Percentiles rank a stretch among this genome's conserved stretches.
Evolutionary conservation across 2,888 invertebrate species (phyloP).

Genomic region (Diadegma fenestrale): DNA sequence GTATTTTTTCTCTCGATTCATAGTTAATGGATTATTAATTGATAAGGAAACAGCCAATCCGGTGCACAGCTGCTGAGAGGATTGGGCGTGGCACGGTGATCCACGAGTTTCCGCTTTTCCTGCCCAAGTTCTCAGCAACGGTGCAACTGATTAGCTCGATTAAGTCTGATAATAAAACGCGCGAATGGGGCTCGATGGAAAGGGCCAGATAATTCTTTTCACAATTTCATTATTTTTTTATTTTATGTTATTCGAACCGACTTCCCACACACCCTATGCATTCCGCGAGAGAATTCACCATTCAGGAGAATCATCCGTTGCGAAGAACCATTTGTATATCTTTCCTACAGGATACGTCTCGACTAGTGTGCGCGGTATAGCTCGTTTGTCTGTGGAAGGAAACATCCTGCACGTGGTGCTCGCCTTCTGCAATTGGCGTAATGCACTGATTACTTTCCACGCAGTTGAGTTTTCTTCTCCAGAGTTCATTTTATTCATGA

Average conservation of each 20-base stretch:
- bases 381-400: not conserved
- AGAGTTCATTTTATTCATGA: slow-evolving; percentile 40
- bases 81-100: not conserved
- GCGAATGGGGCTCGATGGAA: not conserved
- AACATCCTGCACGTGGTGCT: not conserved
- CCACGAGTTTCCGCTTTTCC: not conserved
- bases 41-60: not conserved
- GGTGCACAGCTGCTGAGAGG: not conserved
- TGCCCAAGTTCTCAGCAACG: not conserved
- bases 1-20: not conserved
- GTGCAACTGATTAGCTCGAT: not conserved
- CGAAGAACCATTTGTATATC: not conserved
- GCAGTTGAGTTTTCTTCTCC: slow-evolving; percentile 24
- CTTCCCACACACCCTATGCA: not conserved
- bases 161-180: not conserved
- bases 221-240: not conserved
- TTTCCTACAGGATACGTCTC: not conserved
- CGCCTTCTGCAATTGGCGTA: slow-evolving; percentile 39
- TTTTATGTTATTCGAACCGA: not conserved
- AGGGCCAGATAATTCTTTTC: not conserved
- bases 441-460: slow-evolving; percentile 61
- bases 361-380: not conserved
- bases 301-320: not conserved
- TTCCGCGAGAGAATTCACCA: not conserved
- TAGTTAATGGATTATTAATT: not conserved